Base-by-base conservation (phyloP, 2,888 invertebrate species). In the Griposia aprilina region DNA sequence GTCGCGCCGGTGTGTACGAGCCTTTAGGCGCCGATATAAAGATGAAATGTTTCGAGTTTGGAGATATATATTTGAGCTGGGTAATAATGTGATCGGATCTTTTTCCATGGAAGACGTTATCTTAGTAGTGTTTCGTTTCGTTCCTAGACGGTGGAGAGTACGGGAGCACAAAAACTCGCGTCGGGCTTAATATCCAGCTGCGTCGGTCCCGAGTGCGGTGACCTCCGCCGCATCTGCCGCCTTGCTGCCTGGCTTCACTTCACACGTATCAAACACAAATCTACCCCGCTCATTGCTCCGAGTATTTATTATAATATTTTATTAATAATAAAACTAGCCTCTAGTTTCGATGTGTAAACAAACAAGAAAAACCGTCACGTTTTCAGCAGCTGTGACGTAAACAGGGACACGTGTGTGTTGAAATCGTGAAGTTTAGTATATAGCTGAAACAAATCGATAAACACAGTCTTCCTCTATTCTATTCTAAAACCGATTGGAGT, bases 201-300 rank as follows among this genome's bases (percentile, higher is more conserved):
- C 94, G 93, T 86, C 88, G 90, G 88, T 85, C 89, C 90, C 92
- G 94, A 90, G 96, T 91, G 94, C 96, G 94, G 92, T 95, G 95
- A 95, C 95, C 95, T 91, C 94, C 75, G 89, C 89, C 92, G 92
- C 95, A 94, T 94, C 95, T 95, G 95, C 95, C 93, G 93, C 91
- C 83, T 85, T 89, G 82, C 86, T 87, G 93, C 89, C 88, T 89
- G 93, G 89, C 92, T 92, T 91, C 93, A 90, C 91, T 92, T 92
- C 91, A 92, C 93, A 93, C 92, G 90, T 92, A 91, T 91, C 91
- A 88, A 91, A 90, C 88, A 92, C 92, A 91, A 93, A 93, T 91
- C 91, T 89, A 92, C 86, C 86, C 86, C 73, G 80, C 89, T 90
- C 89, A 89, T 84, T 85, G 84, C 88, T 87, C 62, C 57, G 55